A percentile compares a stretch with the other conserved stretches of the same genome.
Evolutionary conservation across 2,797 vertebrate genomes (phyloP).

Genomic region (Sebastes goodei): DNA sequence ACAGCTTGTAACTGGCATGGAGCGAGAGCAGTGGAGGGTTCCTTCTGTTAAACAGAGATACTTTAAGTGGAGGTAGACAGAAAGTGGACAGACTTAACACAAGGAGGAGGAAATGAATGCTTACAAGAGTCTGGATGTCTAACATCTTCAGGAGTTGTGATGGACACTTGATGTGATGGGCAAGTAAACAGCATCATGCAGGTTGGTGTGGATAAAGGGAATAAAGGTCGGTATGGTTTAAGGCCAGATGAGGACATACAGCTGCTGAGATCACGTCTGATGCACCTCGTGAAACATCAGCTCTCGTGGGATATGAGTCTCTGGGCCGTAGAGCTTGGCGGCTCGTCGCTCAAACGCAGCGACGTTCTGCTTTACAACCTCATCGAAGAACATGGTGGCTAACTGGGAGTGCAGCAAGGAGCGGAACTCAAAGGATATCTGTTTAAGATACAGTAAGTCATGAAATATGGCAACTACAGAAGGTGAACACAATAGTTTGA

Average conservation of each 20-base stretch:
- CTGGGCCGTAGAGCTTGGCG: slow-evolving; percentile 87
- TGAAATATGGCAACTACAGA: background rate
- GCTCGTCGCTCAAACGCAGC: slow-evolving; percentile 92
- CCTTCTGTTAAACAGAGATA: slow-evolving; percentile 28
- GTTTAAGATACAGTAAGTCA: slow-evolving; percentile 10
- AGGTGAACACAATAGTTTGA: background rate
- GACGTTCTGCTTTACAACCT: slow-evolving; percentile 96
- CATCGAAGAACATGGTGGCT: slow-evolving; percentile 94
- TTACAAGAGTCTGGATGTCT: slow-evolving; percentile 30
- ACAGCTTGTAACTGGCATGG: slow-evolving; percentile 38
- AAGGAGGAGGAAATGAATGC: slow-evolving; percentile 8
- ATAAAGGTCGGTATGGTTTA: slow-evolving; percentile 44
- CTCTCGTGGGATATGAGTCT: slow-evolving; percentile 92
- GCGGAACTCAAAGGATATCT: slow-evolving; percentile 97
- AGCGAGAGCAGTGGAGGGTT: slow-evolving; percentile 14
- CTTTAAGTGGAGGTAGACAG: slow-evolving; percentile 66
- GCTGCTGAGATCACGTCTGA: slow-evolving; percentile 86
- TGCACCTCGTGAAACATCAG: slow-evolving; percentile 95
- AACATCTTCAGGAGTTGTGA: slow-evolving; percentile 13
- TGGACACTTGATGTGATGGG: slow-evolving; percentile 12
- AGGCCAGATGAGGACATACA: slow-evolving; percentile 34
- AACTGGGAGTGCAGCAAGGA: slow-evolving; percentile 95
- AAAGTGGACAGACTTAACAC: slow-evolving; percentile 28
- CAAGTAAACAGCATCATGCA: slow-evolving; percentile 47
- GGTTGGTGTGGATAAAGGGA: slow-evolving; percentile 15